Conservation (phyloP, 2,888 invertebrate genomes). For the Anarsia innoxiella region DNA sequence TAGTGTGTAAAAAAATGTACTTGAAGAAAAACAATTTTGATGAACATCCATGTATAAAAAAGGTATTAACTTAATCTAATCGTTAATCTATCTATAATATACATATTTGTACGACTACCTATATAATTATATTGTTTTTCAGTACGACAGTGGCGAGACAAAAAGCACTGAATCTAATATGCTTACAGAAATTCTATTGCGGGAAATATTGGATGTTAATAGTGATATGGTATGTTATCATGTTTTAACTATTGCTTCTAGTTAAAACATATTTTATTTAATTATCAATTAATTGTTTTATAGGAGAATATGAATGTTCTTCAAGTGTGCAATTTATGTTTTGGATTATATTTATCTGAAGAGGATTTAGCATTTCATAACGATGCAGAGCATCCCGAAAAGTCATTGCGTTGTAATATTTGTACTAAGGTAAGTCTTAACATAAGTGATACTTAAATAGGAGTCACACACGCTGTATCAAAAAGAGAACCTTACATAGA, state of each 20-base stretch:
- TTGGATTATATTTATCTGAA: conserved; percentile 42
- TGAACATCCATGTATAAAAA: conserved; percentile 36
- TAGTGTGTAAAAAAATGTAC: conserved; percentile 54
- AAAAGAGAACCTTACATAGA: no score
- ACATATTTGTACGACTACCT: not conserved
- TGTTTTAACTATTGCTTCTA: no score
- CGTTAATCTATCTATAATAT: not conserved
- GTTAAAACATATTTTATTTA: not conserved
- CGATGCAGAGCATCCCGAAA: conserved; percentile 60
- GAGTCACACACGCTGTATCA: no score
- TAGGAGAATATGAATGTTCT: conserved; percentile 32
- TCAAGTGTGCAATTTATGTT: conserved; percentile 50
- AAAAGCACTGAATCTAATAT: conserved; percentile 4
- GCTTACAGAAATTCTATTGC: conserved; percentile 36
- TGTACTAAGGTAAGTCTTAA: conserved; percentile 69
- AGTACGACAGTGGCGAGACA: conserved; percentile 22
- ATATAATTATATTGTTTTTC: not conserved
- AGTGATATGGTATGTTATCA: conserved; percentile 33
- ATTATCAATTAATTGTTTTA: conserved; percentile 20
- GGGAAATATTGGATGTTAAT: conserved; percentile 37
- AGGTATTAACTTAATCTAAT: no score
- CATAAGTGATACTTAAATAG: no score
- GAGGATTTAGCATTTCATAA: conserved; percentile 48
- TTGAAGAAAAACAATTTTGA: conserved; percentile 42
- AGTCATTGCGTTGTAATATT: conserved; percentile 64